phyloP scores from a whole-genome alignment of 2,888 invertebrate species.

The Napeogenes sylphis region DNA sequence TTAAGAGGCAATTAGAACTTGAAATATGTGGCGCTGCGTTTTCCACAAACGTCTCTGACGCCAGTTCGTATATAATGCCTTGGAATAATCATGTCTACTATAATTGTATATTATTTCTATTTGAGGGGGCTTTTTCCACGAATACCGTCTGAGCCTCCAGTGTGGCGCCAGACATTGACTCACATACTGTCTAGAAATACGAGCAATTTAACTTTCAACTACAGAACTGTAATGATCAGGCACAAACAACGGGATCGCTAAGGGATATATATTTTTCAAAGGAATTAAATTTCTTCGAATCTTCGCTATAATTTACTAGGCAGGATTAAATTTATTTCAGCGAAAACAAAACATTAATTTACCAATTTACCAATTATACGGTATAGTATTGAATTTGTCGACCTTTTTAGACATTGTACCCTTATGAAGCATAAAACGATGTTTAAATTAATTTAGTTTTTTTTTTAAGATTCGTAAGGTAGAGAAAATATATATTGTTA shows the following conservation, averaged over 20 bases:
- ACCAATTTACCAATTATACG: too few relatives aligned
- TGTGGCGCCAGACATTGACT: constrained; percentile 58
- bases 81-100: constrained; percentile 35
- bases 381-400: too few relatives aligned
- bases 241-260: constrained; percentile 25
- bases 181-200: constrained; percentile 46
- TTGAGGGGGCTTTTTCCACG: constrained; percentile 52
- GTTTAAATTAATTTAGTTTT: too few relatives aligned
- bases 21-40: constrained; percentile 6
- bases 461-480: too few relatives aligned
- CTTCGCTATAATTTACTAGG: background rate
- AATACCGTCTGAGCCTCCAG: constrained; percentile 51
- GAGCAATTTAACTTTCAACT: constrained; percentile 43
- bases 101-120: constrained; percentile 61
- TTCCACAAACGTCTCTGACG: background rate
- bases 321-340: too few relatives aligned
- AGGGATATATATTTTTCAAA: constrained; percentile 16
- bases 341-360: too few relatives aligned
- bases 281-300: constrained; percentile 10
- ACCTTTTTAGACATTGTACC: too few relatives aligned
- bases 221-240: constrained; percentile 33
- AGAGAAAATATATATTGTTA: too few relatives aligned
- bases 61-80: background rate
- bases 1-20: background rate
- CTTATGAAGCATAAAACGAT: too few relatives aligned